Evolutionary conservation across 2,113 vertebrate species (phyloP).

Genomic region (Sinocyclocheilus rhinocerous): DNA sequence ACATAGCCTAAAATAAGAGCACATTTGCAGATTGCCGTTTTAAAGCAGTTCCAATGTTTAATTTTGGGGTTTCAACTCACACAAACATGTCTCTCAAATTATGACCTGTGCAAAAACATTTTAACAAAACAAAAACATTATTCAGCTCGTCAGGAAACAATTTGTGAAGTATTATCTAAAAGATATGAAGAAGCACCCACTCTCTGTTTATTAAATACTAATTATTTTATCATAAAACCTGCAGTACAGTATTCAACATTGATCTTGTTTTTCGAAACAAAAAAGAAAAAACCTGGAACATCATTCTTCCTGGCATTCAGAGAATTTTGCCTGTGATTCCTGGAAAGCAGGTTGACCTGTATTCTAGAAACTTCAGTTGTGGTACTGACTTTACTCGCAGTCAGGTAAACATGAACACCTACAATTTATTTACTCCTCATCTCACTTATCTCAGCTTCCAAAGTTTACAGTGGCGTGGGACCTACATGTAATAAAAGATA

Average conservation of each 20-base stretch:
- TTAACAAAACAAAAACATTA: background rate
- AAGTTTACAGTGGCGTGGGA: background rate
- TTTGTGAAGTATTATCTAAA: background rate
- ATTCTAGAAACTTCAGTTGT: too few relatives aligned
- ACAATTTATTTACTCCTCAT: background rate
- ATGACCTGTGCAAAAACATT: background rate
- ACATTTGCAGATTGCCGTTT: background rate
- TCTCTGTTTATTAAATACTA: background rate
- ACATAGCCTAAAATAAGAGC: background rate
- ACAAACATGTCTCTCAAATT: background rate
- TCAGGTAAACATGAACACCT: background rate
- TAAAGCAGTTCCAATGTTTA: background rate
- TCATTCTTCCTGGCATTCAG: background rate
- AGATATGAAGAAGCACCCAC: background rate
- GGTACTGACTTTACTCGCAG: background rate
- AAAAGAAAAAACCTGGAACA: background rate
- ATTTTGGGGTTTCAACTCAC: background rate
- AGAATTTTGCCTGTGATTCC: slow-evolving; percentile 26
- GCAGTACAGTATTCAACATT: background rate
- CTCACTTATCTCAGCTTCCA: background rate
- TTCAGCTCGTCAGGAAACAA: background rate
- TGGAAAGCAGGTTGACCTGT: slow-evolving; percentile 50
- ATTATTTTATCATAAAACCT: background rate
- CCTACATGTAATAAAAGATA: background rate
- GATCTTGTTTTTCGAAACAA: too few relatives aligned